These are phyloP conservation scores for Xylophagus ater DNA, from an alignment of 2,888 invertebrate species.

Conservation along the genomic window DNA sequence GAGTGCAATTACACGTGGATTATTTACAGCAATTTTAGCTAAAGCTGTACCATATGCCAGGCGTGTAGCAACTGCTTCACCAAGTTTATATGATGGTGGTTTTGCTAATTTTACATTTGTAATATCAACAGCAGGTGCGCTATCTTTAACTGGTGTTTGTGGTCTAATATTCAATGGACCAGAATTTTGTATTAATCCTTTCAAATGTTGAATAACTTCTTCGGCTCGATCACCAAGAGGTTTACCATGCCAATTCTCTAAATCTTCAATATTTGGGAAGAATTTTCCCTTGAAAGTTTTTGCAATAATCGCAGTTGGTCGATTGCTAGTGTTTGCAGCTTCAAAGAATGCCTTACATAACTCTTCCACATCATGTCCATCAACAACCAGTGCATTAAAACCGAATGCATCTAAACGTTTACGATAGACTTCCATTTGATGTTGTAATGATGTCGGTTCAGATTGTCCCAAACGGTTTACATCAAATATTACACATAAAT, in stretches of 20 bases:
- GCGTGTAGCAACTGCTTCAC: conserved; percentile 75
- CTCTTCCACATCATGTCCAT: conserved; percentile 92
- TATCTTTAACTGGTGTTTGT: conserved; percentile 50
- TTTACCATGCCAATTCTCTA: conserved; percentile 97
- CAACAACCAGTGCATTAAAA: conserved; percentile 80
- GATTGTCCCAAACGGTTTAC: conserved; percentile 96
- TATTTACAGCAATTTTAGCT: conserved; percentile 68
- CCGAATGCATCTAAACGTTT: conserved; percentile 84
- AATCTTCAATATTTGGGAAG: conserved; percentile 83
- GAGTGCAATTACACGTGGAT: conserved; percentile 77
- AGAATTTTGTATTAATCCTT: conserved; percentile 54
- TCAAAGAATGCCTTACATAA: conserved; percentile 80
- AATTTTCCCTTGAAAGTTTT: conserved; percentile 93
- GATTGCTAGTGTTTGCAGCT: conserved; percentile 59
- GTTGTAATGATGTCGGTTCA: conserved; percentile 86
- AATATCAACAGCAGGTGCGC: conserved; percentile 64
- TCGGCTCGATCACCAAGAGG: conserved; percentile 76
- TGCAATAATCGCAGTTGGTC: conserved; percentile 87
- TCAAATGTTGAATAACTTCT: conserved; percentile 54
- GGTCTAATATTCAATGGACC: conserved; percentile 52
- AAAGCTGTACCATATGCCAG: conserved; percentile 90
- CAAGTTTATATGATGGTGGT: conserved; percentile 72
- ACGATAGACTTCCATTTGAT: conserved; percentile 73
- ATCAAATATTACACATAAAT: conserved; percentile 93
- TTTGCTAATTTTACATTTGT: conserved; percentile 58